phyloP scores from a whole-genome alignment of 2,888 invertebrate species.

The Xylophagus ater region DNA sequence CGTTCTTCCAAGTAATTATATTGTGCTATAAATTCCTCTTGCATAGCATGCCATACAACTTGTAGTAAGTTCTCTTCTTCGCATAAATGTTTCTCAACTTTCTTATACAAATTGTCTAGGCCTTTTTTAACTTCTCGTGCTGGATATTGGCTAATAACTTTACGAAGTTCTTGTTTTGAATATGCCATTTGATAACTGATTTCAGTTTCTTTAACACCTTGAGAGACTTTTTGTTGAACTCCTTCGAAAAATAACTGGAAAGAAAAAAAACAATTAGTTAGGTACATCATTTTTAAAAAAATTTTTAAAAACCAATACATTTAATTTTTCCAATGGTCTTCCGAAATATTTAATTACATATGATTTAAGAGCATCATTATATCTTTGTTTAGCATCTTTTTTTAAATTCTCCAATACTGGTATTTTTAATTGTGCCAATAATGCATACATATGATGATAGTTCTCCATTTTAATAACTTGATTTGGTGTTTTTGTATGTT shows the following conservation, averaged over 20 bases:
- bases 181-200: constrained; percentile 96
- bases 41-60: constrained; percentile 99
- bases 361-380: constrained; percentile 76
- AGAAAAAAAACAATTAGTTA: constrained; percentile 2
- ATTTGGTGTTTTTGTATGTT: constrained; percentile 84
- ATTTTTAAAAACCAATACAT: constrained; percentile 43
- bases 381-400: constrained; percentile 82
- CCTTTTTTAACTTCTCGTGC: constrained; percentile 86
- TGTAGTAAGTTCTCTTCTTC: constrained; percentile 85
- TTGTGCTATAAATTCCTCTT: constrained; percentile 96
- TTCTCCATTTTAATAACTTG: constrained; percentile 94
- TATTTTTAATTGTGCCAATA: constrained; percentile 81
- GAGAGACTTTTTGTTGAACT: constrained; percentile 82
- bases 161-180: constrained; percentile 90
- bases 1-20: constrained; percentile 87
- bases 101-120: constrained; percentile 83
- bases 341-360: constrained; percentile 96
- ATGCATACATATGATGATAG: constrained; percentile 83
- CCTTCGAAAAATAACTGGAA: constrained; percentile 91
- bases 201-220: constrained; percentile 93
- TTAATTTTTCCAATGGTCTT: constrained; percentile 79
- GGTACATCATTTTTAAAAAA: not conserved
- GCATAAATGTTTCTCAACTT: constrained; percentile 94
- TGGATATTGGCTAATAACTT: constrained; percentile 91
- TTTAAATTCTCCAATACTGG: constrained; percentile 74